Percentiles rank a stretch among this genome's conserved stretches.
Evolutionary conservation across 2,888 invertebrate species (phyloP).

Genomic region (Melieria picta): DNA sequence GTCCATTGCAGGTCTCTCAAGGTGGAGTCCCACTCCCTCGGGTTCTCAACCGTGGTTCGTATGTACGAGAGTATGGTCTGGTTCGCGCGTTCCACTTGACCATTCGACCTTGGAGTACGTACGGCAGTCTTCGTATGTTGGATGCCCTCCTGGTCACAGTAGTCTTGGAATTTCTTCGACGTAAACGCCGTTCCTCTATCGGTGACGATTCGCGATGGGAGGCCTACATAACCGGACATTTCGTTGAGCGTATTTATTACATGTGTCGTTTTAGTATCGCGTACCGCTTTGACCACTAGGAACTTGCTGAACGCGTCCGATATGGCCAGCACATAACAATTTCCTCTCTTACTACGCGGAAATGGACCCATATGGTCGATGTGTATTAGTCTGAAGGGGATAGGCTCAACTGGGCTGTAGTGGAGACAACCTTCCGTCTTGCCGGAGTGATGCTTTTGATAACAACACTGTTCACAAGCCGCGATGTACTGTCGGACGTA

Average conservation of each 20-base stretch:
- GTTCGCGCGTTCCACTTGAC: constrained; percentile 41
- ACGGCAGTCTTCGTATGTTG: constrained; percentile 44
- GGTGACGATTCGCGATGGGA: constrained; percentile 45
- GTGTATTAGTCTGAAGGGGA: constrained; percentile 42
- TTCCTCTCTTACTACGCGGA: constrained; percentile 19
- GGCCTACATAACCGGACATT: constrained; percentile 45
- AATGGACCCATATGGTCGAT: constrained; percentile 43
- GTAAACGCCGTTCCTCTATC: constrained; percentile 43
- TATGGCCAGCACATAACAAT: constrained; percentile 32
- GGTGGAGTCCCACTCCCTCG: constrained; percentile 36
- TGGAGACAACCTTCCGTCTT: constrained; percentile 40
- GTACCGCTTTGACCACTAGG: constrained; percentile 37
- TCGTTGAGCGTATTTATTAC: constrained; percentile 41
- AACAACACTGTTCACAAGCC: constrained; percentile 60
- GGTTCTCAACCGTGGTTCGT: constrained; percentile 38
- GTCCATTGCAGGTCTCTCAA: constrained; percentile 40
- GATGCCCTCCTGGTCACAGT: constrained; percentile 25
- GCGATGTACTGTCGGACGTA: constrained; percentile 60
- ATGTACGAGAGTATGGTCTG: constrained; percentile 43
- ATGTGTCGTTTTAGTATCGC: constrained; percentile 32
- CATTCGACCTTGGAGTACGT: constrained; percentile 44
- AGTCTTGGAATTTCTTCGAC: constrained; percentile 43
- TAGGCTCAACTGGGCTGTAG: constrained; percentile 34
- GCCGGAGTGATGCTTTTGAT: constrained; percentile 51
- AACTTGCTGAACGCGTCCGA: constrained; percentile 40